Percentiles rank a stretch among this genome's conserved stretches.
phyloP scores from a whole-genome alignment of 2,113 vertebrate species.

The Gnathonemus echidnorhynchus region DNA sequence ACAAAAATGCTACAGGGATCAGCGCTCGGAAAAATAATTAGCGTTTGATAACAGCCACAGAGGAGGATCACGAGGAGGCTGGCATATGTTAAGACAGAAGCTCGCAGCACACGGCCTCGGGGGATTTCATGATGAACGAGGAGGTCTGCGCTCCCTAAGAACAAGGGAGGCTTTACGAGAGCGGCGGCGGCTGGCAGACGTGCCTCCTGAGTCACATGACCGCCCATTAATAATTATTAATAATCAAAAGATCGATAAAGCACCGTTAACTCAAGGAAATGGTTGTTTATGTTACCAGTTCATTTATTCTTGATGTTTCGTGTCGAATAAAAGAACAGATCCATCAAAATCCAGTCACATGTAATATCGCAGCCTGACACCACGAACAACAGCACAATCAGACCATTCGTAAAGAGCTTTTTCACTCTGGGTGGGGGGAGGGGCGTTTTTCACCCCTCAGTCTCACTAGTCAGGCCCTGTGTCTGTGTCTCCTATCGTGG shows the following conservation, averaged over 20 bases:
- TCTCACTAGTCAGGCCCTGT: background rate
- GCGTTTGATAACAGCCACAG: background rate
- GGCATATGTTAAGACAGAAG: background rate
- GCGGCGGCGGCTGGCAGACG: background rate
- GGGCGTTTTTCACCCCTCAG: background rate
- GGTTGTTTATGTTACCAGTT: background rate
- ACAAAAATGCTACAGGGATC: background rate
- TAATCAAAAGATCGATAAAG: background rate
- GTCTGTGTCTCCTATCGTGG: background rate
- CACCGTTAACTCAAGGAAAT: background rate
- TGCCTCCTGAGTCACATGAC: background rate
- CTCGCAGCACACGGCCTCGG: background rate
- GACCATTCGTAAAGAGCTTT: background rate
- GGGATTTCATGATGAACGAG: background rate
- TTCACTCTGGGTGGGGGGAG: background rate
- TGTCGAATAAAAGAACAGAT: background rate
- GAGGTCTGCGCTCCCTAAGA: background rate
- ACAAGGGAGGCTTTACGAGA: background rate
- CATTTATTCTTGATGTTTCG: background rate
- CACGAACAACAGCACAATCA: background rate
- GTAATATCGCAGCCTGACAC: background rate
- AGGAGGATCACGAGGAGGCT: background rate
- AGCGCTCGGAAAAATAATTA: background rate
- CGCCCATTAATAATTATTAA: background rate
- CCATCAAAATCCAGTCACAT: background rate